Conservation (phyloP, 2,113 vertebrate genomes). For the Gulo gulo region DNA sequence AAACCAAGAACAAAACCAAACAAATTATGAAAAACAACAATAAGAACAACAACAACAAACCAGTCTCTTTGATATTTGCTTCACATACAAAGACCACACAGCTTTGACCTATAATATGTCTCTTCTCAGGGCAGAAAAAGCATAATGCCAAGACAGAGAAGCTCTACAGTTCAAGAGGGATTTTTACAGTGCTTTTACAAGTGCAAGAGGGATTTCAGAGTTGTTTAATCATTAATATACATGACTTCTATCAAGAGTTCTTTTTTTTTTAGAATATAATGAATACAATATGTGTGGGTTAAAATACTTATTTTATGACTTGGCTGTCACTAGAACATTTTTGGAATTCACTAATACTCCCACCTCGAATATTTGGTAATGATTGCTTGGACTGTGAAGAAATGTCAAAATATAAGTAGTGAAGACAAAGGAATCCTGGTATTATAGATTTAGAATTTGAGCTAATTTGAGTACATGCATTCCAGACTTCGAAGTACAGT, state of each 20-base stretch:
- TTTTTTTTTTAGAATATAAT: conserved; percentile 59
- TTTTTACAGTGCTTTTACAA: conserved; percentile 4
- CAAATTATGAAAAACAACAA: background rate
- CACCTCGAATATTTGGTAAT: conserved; percentile 59
- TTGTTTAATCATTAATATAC: conserved; percentile 52
- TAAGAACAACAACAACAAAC: background rate
- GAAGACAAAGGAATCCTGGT: conserved; percentile 31
- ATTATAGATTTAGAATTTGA: conserved; percentile 20
- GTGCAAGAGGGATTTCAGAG: conserved; percentile 30
- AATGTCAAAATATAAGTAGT: conserved; percentile 62
- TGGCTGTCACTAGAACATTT: conserved; percentile 59
- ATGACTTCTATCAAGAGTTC: conserved; percentile 51
- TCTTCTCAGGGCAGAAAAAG: conserved; percentile 16
- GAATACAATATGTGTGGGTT: conserved; percentile 65
- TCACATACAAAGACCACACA: conserved; percentile 10
- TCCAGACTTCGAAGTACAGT: conserved; percentile 7
- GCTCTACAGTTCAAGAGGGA: background rate
- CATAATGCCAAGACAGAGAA: conserved; percentile 14
- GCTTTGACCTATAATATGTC: background rate
- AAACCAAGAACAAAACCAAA: background rate
- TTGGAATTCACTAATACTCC: conserved; percentile 63
- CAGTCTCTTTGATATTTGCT: background rate
- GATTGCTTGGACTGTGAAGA: conserved; percentile 37
- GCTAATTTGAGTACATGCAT: background rate
- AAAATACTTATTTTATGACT: conserved; percentile 71